These are phyloP conservation scores for Dioctria linearis DNA, from an alignment of 2,888 invertebrate genomes.

Conservation along the genomic window DNA sequence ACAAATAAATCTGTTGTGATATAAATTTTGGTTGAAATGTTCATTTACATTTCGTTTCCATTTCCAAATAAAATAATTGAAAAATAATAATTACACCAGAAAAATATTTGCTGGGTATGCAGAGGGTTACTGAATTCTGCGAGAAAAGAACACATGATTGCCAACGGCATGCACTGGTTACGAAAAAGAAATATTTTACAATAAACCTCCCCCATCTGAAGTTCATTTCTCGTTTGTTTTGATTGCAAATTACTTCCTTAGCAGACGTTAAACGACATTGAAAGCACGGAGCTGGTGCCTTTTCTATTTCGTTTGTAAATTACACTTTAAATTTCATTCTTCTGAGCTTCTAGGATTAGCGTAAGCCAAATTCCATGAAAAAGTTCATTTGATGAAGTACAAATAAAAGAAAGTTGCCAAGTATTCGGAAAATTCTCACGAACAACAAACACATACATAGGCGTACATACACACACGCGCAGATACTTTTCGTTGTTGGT, in stretches of 20 bases:
- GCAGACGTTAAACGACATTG: neutral
- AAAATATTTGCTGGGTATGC: neutral
- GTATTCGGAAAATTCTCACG: neutral
- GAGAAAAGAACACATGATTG: neutral
- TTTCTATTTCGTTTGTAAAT: constrained; percentile 32
- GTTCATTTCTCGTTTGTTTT: constrained; percentile 27
- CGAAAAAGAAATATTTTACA: constrained; percentile 13
- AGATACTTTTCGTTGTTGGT: neutral
- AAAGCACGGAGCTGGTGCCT: neutral
- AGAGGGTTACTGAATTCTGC: neutral
- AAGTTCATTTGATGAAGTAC: constrained; percentile 37
- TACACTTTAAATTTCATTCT: constrained; percentile 11
- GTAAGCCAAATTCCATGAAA: constrained; percentile 23
- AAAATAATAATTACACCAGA: constrained; percentile 36
- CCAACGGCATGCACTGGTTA: neutral
- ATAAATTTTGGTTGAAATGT: no score
- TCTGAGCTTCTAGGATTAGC: neutral
- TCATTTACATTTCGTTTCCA: constrained; percentile 12
- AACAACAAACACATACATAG: neutral
- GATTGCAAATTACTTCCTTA: constrained; percentile 45
- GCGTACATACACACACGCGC: neutral
- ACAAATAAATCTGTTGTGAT: no score
- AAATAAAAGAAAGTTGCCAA: constrained; percentile 21
- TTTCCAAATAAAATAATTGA: constrained; percentile 19
- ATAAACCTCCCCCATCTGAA: constrained; percentile 14